These are phyloP conservation scores for Neomorphus geoffroyi DNA, from an alignment of 2,797 vertebrate genomes.

Conservation along the genomic window DNA sequence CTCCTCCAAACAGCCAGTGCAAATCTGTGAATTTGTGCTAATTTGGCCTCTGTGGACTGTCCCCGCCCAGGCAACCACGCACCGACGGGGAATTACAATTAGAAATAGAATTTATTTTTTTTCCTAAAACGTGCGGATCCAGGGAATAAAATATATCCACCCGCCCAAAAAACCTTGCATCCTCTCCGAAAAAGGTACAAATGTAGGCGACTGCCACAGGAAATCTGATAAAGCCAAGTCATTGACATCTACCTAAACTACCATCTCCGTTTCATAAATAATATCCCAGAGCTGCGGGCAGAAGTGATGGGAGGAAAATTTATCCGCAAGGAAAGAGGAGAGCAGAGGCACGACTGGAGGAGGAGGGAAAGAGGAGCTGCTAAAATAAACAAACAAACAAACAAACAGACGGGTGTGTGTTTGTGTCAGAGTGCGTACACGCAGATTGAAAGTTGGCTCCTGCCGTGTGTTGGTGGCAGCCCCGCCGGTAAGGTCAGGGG, in stretches of 20 bases:
- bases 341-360: neutral
- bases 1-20: neutral
- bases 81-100: neutral
- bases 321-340: neutral
- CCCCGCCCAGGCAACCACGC: neutral
- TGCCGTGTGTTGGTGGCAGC: neutral
- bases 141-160: neutral
- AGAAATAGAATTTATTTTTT: neutral
- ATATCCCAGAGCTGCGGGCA: neutral
- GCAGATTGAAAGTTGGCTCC: constrained; percentile 24
- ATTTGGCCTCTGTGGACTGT: neutral
- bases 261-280: neutral
- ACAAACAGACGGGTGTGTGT: neutral
- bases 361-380: neutral
- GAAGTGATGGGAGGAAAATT: neutral
- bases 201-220: neutral
- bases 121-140: neutral
- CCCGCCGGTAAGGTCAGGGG: constrained; percentile 25
- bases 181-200: neutral
- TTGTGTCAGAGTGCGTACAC: neutral
- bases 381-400: neutral
- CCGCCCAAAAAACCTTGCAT: fast-evolving
- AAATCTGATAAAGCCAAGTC: neutral
- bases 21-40: neutral
- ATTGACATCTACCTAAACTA: neutral